Percentiles rank a stretch among this genome's conserved stretches.
Conservation (phyloP, 37 sponge, comb jelly and placozoan species). For the Chondrilla cf. caribensis region DNA sequence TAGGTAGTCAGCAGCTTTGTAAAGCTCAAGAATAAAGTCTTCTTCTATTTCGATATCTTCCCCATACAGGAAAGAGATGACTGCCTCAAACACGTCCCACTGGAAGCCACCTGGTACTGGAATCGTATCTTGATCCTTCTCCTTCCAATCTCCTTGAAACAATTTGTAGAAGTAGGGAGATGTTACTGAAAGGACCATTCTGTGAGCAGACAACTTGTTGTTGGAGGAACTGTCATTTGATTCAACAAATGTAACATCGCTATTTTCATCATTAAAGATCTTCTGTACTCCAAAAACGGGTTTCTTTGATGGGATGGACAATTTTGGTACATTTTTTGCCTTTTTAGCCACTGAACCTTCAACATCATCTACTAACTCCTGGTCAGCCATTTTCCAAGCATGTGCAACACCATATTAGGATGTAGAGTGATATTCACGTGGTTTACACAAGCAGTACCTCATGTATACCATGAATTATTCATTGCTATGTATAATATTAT, state of each 20-base stretch:
- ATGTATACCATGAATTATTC: no score
- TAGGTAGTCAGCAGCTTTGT: no score
- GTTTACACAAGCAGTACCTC: no score
- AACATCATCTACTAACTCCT: no score
- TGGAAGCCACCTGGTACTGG: background rate
- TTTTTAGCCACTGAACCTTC: no score
- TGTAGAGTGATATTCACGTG: no score
- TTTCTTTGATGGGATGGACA: no score
- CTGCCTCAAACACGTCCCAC: background rate
- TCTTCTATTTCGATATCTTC: background rate
- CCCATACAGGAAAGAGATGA: background rate
- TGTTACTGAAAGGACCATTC: background rate
- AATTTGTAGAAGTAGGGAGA: background rate
- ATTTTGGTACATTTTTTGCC: no score
- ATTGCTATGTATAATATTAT: no score
- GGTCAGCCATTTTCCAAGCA: no score
- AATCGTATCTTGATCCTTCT: background rate
- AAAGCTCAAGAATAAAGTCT: no score
- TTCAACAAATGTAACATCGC: background rate
- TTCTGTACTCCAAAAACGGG: background rate
- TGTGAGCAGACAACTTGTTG: background rate
- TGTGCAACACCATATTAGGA: no score
- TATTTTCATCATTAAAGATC: background rate
- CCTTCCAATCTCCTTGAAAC: constrained; percentile 10
- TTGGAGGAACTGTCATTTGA: background rate